Percentiles rank a stretch among this genome's conserved stretches.
These are phyloP conservation scores for Glossosoma conforme DNA, from an alignment of 1,140 invertebrate genomes.

Conservation along the genomic window DNA sequence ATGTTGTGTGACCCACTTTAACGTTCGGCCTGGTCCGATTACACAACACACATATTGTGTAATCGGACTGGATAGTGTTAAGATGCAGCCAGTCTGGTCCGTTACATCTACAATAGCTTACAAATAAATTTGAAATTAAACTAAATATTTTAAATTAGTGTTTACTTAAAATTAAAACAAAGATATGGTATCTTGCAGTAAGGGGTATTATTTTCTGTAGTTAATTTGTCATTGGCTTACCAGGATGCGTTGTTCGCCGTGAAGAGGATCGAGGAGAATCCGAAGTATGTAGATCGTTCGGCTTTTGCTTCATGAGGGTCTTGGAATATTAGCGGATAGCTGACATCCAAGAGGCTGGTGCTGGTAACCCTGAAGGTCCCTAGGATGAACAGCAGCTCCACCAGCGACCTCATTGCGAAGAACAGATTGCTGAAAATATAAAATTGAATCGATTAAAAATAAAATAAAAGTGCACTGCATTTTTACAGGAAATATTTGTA, in stretches of 20 bases:
- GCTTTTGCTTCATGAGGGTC: conserved; percentile 6
- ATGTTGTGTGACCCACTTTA: too few relatives aligned
- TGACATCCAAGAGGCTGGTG: conserved; percentile 1
- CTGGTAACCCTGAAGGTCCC: background rate
- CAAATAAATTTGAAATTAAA: background rate
- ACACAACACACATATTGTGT: too few relatives aligned
- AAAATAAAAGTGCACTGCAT: too few relatives aligned
- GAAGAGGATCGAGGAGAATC: conserved; percentile 34
- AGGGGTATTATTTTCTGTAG: background rate
- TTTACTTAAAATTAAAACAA: background rate
- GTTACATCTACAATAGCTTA: background rate
- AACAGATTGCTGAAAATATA: too few relatives aligned
- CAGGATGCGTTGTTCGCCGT: conserved; percentile 10
- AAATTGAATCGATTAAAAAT: too few relatives aligned
- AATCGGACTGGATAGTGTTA: background rate
- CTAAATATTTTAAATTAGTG: background rate
- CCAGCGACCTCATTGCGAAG: too few relatives aligned
- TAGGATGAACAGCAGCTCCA: background rate
- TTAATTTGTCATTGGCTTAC: conserved; percentile 16
- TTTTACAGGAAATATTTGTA: too few relatives aligned
- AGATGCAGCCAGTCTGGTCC: background rate
- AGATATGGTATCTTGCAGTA: background rate
- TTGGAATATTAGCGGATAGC: conserved; percentile 8
- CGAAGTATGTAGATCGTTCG: conserved; percentile 30
- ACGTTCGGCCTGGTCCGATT: too few relatives aligned